Base-by-base conservation (phyloP, 2,888 invertebrate species). In the Amblyjoppa proteus region DNA sequence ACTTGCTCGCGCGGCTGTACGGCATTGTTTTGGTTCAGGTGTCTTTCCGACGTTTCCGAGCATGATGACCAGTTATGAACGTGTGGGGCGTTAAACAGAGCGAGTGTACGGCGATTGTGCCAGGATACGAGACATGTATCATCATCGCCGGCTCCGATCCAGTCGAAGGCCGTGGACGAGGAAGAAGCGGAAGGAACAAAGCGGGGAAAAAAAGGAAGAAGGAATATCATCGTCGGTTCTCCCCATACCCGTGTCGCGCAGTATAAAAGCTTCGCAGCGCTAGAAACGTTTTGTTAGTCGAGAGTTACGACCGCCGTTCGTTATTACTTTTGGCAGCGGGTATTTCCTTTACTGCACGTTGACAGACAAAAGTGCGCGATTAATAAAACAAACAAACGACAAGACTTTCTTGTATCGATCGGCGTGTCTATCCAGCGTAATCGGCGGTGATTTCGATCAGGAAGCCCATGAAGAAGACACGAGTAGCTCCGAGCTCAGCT, bases 71-170 rank as follows among this genome's bases (percentile, higher is more conserved):
- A 53, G 77, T 31, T 73, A 64, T 56, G 53, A 34, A 13, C 25
- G 87, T 83, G 86, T 86, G 88, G 90, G 90, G 92, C 92, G 93
- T 91, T 93, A 94, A 93, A 93, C 93, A 94, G 93, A 93, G 93
- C 93, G 93, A 93, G 91, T 90, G 92, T 85, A 85, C 85, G 87
- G 75, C 64, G 82, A 82, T 38, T 64, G 85, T 80, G 86, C 86
- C 84, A 82, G 85, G 81, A 58, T 70, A 83, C 56, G 51, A 76
- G 78, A 31, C 74, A 86, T 69, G 69, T 78, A 83, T 85, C 70
- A 87, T 86, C 80, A 83, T 77, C 71, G 68, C 79, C 64, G 25
- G 38, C 45, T 71, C 16, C 28, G 79, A 68, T 56, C 56, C 51
- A 74, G 45, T 70, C 78, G 41, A 28, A 61, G 69, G 53, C 68